phyloP scores from a whole-genome alignment of 2,888 invertebrate genomes.

The Scaptomyza polygonia region DNA sequence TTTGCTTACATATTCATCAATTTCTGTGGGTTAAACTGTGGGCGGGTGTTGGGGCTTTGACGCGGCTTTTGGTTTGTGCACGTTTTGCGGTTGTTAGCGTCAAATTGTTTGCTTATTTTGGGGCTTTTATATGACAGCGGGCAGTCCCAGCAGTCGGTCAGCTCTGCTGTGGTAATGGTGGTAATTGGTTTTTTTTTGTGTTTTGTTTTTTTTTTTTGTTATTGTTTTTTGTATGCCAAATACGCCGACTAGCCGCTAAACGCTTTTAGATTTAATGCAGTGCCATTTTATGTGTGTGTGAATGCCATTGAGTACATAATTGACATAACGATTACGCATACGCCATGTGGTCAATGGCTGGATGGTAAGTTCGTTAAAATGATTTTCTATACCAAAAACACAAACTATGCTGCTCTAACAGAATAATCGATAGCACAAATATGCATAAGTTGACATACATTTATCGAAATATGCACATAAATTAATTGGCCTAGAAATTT shows the following conservation, averaged over 20 bases:
- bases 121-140: constrained; percentile 72
- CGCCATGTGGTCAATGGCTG: constrained; percentile 63
- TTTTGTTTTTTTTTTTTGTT: too few relatives aligned
- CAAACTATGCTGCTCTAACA: constrained; percentile 1
- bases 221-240: not conserved
- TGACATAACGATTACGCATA: constrained; percentile 71
- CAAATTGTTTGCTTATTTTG: constrained; percentile 76
- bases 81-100: constrained; percentile 75
- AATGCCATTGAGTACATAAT: constrained; percentile 59
- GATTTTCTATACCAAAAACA: constrained; percentile 16
- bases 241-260: constrained; percentile 59
- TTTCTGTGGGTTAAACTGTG: constrained; percentile 73
- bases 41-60: constrained; percentile 33
- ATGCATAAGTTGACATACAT: constrained; percentile 18
- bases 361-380: constrained; percentile 29
- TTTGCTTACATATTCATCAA: constrained; percentile 80
- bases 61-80: constrained; percentile 36
- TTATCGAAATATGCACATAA: constrained; percentile 23
- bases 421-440: constrained; percentile 9
- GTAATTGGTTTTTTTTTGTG: constrained; percentile 47
- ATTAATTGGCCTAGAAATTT: not conserved
- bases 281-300: constrained; percentile 48
- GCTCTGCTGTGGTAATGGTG: not conserved
- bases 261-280: constrained; percentile 75
- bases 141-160: constrained; percentile 72